phyloP scores from a whole-genome alignment of 2,888 invertebrate genomes.

The Xylophagus ater region DNA sequence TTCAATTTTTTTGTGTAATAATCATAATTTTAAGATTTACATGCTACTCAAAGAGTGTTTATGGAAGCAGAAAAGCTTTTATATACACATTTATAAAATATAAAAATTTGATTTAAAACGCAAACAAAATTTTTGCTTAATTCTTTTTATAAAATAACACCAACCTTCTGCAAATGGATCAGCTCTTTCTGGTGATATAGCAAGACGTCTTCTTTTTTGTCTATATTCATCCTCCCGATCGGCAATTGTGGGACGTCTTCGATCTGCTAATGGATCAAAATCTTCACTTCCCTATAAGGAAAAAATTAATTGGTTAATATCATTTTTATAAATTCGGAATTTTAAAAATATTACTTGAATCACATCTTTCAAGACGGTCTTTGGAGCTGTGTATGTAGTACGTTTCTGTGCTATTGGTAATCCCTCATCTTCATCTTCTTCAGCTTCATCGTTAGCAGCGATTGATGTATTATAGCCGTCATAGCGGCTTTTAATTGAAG shows the following conservation, averaged over 20 bases:
- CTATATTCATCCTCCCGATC: slow-evolving; percentile 97
- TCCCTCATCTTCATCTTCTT: slow-evolving; percentile 80
- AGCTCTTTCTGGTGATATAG: slow-evolving; percentile 91
- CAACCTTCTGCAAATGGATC: slow-evolving; percentile 98
- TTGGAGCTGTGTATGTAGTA: slow-evolving; percentile 72
- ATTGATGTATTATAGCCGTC: slow-evolving; percentile 95
- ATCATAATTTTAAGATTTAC: too few relatives aligned
- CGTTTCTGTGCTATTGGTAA: slow-evolving; percentile 58
- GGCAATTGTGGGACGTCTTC: slow-evolving; percentile 81
- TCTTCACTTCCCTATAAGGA: slow-evolving; percentile 69
- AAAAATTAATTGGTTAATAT: slow-evolving; percentile 5
- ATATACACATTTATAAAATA: too few relatives aligned
- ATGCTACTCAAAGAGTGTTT: too few relatives aligned
- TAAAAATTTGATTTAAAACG: slow-evolving; percentile 1
- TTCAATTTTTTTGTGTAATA: too few relatives aligned
- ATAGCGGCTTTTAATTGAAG: slow-evolving; percentile 62
- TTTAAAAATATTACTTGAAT: slow-evolving; percentile 53
- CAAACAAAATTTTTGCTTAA: too few relatives aligned
- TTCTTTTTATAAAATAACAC: slow-evolving; percentile 26
- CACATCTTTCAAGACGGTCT: slow-evolving; percentile 80
- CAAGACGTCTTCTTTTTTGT: slow-evolving; percentile 74
- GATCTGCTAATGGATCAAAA: slow-evolving; percentile 89
- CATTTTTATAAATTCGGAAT: slow-evolving; percentile 5
- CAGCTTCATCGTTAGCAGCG: slow-evolving; percentile 90
- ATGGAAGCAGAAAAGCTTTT: too few relatives aligned